Base-by-base conservation (phyloP, 1,140 invertebrate genomes). In the Latrodectus geometricus region DNA sequence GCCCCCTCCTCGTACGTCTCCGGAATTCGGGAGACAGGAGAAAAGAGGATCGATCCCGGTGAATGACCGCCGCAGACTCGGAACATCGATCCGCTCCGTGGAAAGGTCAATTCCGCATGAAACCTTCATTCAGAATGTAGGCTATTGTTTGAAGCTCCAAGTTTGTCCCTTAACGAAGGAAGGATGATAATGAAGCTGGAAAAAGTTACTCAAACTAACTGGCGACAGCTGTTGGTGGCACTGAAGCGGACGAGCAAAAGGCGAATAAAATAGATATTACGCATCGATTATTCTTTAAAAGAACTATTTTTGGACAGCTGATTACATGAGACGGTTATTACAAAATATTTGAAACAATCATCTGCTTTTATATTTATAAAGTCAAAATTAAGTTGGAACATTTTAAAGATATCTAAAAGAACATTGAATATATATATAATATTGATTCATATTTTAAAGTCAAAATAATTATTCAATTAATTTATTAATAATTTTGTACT, bases 41-140 rank as follows among this genome's bases (percentile, higher is more conserved):
- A 78, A 9, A 54, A 54, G 23, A 69, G 79, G 79, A 82, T 82
- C 79, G 79, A 82, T 82, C 56, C 20, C 79, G 79, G 79, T 82
- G 79, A 82, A 82, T 82, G 79, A 82, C 79, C 79, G 79, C 50
- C 79, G 79, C 52, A 56, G 75, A 65, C 79, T 11, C 17, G 20
- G 69, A 5, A 17, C 21, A 82, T 82, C 79, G 79, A 82, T 70
- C 79, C 50, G 54, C 50, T 50, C 20, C 73, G 48, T 15, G 48
- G 21, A 82, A 82, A 82, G 79, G 79, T 82, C 79, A 82, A 23
- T 73, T 72, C 20, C 9, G 4, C 17, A 20, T 11, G 69, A 61
- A 61, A 20, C 50, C 20, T 68, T 82, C 79, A 73, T 82, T 82
- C 79, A 82, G 54, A 82, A 82, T 56, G 35, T 73, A 50, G 79